Conservation (phyloP, 2,888 invertebrate genomes). For the Watsonalla binaria region DNA sequence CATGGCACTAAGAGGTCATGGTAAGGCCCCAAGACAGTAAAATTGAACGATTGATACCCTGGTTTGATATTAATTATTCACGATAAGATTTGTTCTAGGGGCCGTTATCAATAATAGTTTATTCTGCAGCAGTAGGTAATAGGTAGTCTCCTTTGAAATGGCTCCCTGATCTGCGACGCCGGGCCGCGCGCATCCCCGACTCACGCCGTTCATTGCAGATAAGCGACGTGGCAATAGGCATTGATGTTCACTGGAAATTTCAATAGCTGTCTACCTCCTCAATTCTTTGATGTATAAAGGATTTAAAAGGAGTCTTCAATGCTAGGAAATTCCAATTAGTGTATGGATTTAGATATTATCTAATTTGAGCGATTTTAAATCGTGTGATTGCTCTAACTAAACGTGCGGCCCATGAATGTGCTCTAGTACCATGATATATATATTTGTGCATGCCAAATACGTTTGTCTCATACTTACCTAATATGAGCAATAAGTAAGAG, state of each 20-base stretch:
- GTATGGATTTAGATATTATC: slow-evolving; percentile 25
- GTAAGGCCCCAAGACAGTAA: no score
- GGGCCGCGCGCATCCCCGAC: slow-evolving; percentile 16
- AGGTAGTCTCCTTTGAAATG: slow-evolving; percentile 58
- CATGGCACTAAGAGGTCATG: no score
- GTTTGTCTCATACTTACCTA: no score
- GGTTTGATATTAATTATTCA: no score
- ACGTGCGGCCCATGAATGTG: no score
- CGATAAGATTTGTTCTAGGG: no score
- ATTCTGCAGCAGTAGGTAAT: slow-evolving; percentile 35
- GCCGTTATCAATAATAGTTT: slow-evolving; percentile 37
- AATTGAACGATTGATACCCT: slow-evolving; percentile 2
- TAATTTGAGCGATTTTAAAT: no score
- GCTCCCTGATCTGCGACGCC: slow-evolving; percentile 31
- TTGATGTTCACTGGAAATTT: slow-evolving; percentile 72
- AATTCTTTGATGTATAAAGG: slow-evolving; percentile 67
- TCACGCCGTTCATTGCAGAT: slow-evolving; percentile 59
- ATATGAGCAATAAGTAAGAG: no score
- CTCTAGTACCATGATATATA: no score
- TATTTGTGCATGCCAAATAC: no score
- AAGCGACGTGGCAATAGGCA: slow-evolving; percentile 75
- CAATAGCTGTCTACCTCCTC: slow-evolving; percentile 65
- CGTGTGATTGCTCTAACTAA: no score
- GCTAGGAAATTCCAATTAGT: slow-evolving; percentile 50
- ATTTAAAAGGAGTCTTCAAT: slow-evolving; percentile 58